Evolutionary conservation across 2,113 vertebrate genomes (phyloP).

Genomic region (Piaya cayana): DNA sequence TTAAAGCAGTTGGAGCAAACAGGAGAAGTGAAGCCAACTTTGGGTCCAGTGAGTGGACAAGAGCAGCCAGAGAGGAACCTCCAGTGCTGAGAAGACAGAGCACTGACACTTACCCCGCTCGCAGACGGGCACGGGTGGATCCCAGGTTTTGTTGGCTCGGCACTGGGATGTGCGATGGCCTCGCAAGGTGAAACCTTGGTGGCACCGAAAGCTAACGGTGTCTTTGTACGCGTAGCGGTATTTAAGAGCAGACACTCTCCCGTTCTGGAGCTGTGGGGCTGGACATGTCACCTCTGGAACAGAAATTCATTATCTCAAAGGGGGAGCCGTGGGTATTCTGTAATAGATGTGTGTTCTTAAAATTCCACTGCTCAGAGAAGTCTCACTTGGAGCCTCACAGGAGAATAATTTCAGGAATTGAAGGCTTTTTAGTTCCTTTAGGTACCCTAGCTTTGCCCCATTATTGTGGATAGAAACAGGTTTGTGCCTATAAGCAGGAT

Average conservation of each 20-base stretch:
- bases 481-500: neutral
- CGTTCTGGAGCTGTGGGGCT: neutral
- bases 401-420: neutral
- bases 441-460: neutral
- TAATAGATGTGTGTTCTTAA: neutral
- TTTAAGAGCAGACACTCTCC: neutral
- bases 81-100: fast-evolving
- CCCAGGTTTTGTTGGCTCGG: slow-evolving; percentile 49
- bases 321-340: neutral
- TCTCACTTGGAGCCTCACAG: neutral
- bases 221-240: slow-evolving; percentile 39
- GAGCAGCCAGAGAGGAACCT: neutral
- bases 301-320: neutral
- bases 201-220: slow-evolving; percentile 51
- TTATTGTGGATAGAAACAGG: neutral
- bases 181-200: slow-evolving; percentile 50
- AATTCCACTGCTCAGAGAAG: neutral
- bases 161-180: slow-evolving; percentile 59
- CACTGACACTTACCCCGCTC: slow-evolving; percentile 50
- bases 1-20: neutral
- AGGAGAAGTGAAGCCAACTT: neutral
- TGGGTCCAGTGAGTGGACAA: neutral
- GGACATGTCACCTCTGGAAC: slow-evolving; percentile 48
- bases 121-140: slow-evolving; percentile 55
- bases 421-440: neutral